Conservation (phyloP, 2,797 vertebrate genomes). For the Cheracebus regulus region DNA sequence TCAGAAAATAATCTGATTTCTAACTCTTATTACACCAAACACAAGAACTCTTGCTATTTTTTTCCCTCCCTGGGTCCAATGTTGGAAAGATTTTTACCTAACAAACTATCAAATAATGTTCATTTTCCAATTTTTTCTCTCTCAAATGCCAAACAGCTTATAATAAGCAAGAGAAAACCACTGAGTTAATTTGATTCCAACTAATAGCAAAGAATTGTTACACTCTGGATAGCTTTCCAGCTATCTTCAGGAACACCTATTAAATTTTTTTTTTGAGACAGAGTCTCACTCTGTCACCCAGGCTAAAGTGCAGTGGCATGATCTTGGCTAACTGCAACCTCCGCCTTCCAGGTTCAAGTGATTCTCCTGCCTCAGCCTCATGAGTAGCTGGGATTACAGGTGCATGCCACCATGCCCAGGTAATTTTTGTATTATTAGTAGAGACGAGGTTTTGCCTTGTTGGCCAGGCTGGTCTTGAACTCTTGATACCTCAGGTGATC, state of each 20-base stretch:
- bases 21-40: constrained; percentile 8
- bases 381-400: neutral
- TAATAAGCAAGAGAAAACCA: neutral
- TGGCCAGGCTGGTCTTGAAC: neutral
- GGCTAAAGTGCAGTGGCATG: neutral
- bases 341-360: neutral
- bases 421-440: neutral
- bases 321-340: neutral
- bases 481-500: neutral
- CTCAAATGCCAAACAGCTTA: constrained; percentile 2
- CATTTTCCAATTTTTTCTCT: neutral
- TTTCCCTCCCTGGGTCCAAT: neutral
- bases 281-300: neutral
- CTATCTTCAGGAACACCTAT: neutral
- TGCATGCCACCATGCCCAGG: neutral
- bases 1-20: neutral
- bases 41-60: neutral
- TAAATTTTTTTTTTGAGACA: neutral
- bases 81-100: constrained; percentile 20
- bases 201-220: constrained; percentile 22
- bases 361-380: neutral
- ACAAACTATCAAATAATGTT: constrained; percentile 26
- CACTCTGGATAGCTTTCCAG: neutral
- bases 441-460: neutral
- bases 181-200: constrained; percentile 5